Evolutionary conservation across 2,888 invertebrate genomes (phyloP).

Genomic region (Hermaeophaga mercurialis): DNA sequence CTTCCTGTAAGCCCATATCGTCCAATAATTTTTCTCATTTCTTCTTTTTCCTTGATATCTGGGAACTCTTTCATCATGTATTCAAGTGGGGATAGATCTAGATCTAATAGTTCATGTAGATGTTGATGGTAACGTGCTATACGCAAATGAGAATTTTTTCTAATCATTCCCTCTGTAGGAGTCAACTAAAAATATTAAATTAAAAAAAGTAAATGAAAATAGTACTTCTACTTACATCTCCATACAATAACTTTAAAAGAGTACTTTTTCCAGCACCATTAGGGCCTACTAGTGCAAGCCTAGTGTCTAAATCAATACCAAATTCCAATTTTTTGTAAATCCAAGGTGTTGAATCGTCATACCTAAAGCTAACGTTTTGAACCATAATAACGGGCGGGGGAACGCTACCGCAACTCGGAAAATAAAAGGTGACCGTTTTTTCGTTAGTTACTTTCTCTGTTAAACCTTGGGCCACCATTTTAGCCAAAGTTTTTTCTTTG

Average conservation of each 20-base stretch:
- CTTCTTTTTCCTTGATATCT: constrained; percentile 95
- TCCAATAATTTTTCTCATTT: constrained; percentile 99
- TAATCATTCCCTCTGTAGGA: constrained; percentile 94
- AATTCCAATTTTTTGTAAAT: constrained; percentile 98
- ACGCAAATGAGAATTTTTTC: constrained; percentile 96
- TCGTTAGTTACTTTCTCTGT: constrained; percentile 94
- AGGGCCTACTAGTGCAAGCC: constrained; percentile 93
- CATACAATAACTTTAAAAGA: constrained; percentile 91
- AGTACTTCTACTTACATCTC: constrained; percentile 71
- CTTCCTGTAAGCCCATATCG: constrained; percentile 96
- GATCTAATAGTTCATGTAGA: constrained; percentile 92
- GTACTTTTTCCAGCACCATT: constrained; percentile 99
- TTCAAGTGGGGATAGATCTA: constrained; percentile 93
- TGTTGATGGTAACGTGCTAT: constrained; percentile 99
- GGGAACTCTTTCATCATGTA: constrained; percentile 99
- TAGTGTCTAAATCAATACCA: constrained; percentile 96
- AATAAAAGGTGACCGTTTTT: constrained; percentile 92
- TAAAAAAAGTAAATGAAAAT: constrained; percentile 2
- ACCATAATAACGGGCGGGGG: constrained; percentile 99
- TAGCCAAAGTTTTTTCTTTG: constrained; percentile 98
- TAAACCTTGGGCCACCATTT: constrained; percentile 98
- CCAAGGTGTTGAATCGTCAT: constrained; percentile 82
- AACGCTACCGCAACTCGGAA: constrained; percentile 93
- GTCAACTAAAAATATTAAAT: constrained; percentile 67
- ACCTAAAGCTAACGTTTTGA: constrained; percentile 96